A percentile compares a stretch with the other conserved stretches of the same genome.
These are phyloP conservation scores for Pachyrhynchus sulphureomaculatus DNA, from an alignment of 1,140 invertebrate genomes.

Conservation along the genomic window DNA sequence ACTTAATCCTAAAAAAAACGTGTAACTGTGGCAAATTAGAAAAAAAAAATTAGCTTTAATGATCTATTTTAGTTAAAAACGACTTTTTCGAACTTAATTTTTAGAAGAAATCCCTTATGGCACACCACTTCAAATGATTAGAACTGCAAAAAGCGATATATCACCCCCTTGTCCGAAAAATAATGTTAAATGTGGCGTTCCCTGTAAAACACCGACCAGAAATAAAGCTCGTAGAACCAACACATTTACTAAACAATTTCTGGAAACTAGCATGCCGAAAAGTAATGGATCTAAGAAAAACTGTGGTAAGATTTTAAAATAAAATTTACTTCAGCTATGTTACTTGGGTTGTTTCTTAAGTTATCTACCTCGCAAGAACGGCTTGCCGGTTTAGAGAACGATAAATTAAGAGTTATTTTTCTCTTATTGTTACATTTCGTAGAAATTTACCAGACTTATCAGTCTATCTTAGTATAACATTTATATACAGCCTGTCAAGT, in stretches of 20 bases:
- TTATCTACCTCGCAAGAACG: no score
- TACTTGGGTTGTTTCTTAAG: no score
- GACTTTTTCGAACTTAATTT: background rate
- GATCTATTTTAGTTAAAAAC: background rate
- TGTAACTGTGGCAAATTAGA: background rate
- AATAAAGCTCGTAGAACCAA: constrained; percentile 12
- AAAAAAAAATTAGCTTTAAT: background rate
- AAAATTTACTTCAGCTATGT: no score
- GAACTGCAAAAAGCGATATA: constrained; percentile 3
- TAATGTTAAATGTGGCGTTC: background rate
- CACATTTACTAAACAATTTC: constrained; percentile 13
- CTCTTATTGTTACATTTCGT: background rate
- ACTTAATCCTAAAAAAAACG: no score
- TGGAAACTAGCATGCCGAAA: constrained; percentile 7
- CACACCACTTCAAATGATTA: constrained; percentile 11
- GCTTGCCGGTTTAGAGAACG: no score
- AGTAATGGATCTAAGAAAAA: background rate
- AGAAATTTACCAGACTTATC: background rate
- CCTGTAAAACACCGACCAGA: background rate
- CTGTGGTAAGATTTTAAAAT: constrained; percentile 6
- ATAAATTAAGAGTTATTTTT: background rate
- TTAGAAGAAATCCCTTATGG: constrained; percentile 7
- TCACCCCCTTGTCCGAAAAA: constrained; percentile 7
- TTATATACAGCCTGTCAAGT: background rate
- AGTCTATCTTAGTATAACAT: background rate